Percentiles rank a stretch among this genome's conserved stretches.
These are phyloP conservation scores for Aviceda subcristata DNA, from an alignment of 2,113 vertebrate species.

Conservation along the genomic window DNA sequence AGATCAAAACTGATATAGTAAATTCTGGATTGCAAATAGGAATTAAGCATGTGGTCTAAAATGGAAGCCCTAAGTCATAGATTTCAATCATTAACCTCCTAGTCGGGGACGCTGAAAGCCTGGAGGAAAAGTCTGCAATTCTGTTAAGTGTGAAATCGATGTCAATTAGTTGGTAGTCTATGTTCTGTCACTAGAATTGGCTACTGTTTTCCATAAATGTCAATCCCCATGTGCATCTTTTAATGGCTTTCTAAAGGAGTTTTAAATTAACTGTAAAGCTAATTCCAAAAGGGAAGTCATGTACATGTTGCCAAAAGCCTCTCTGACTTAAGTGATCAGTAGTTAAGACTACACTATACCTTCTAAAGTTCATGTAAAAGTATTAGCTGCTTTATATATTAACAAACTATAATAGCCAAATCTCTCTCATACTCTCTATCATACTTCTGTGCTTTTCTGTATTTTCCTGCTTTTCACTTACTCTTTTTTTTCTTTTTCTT, in stretches of 20 bases:
- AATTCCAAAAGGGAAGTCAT: conserved; percentile 36
- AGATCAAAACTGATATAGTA: background rate
- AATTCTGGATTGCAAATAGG: background rate
- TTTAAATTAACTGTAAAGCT: conserved; percentile 52
- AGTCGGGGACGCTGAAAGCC: background rate
- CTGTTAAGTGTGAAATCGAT: background rate
- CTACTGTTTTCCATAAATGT: conserved; percentile 29
- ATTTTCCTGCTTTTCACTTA: background rate
- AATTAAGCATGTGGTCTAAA: conserved; percentile 5
- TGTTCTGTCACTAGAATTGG: conserved; percentile 37
- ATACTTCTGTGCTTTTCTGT: conserved; percentile 39
- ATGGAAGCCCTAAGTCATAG: conserved; percentile 12
- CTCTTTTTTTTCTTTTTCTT: background rate
- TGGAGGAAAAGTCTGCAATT: background rate
- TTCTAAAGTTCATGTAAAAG: conserved; percentile 52
- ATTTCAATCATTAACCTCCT: conserved; percentile 13
- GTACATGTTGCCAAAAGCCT: background rate
- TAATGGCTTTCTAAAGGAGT: conserved; percentile 31
- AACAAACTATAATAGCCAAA: conserved; percentile 51
- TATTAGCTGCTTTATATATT: conserved; percentile 39
- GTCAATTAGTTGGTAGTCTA: background rate
- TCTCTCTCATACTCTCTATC: conserved; percentile 11
- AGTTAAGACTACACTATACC: conserved; percentile 43
- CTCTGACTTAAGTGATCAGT: background rate
- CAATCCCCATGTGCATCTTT: conserved; percentile 14